A percentile compares a stretch with the other conserved stretches of the same genome.
These are phyloP conservation scores for Drosophila truncata DNA, from an alignment of 1,140 invertebrate genomes.

Conservation along the genomic window DNA sequence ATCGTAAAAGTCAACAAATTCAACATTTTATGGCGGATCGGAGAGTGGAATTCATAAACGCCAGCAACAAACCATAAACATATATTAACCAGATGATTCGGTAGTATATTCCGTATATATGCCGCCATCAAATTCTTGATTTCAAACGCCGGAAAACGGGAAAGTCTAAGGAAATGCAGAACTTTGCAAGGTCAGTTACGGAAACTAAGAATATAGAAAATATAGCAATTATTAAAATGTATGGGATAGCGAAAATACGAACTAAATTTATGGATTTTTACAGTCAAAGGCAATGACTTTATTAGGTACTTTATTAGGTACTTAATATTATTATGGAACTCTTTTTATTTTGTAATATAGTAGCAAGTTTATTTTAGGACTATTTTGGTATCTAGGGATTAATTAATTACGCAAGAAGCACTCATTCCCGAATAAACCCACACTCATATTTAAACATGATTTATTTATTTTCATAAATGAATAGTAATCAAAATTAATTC, in stretches of 20 bases:
- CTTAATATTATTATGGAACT: not conserved
- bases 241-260: too few species aligned
- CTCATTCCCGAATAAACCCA: not conserved
- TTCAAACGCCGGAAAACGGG: conserved; percentile 26
- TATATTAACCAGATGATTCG: conserved; percentile 38
- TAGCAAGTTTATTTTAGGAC: not conserved
- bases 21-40: conserved; percentile 49
- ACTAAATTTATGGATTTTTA: too few species aligned
- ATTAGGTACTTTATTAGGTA: too few species aligned
- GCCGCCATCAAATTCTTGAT: conserved; percentile 42
- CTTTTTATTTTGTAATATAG: not conserved
- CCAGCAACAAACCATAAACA: conserved; percentile 44
- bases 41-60: conserved; percentile 45
- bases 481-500: conserved; percentile 2
- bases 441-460: not conserved
- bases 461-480: not conserved
- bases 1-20: conserved; percentile 68
- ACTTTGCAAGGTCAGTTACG: conserved; percentile 57
- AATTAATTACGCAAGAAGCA: not conserved
- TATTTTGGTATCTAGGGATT: not conserved
- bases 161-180: conserved; percentile 75
- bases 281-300: too few species aligned
- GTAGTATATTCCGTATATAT: conserved; percentile 37
- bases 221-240: not conserved
- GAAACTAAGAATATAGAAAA: too few species aligned